Conservation (phyloP, 2,888 invertebrate genomes). For the Rhaphigaster nebulosa region DNA sequence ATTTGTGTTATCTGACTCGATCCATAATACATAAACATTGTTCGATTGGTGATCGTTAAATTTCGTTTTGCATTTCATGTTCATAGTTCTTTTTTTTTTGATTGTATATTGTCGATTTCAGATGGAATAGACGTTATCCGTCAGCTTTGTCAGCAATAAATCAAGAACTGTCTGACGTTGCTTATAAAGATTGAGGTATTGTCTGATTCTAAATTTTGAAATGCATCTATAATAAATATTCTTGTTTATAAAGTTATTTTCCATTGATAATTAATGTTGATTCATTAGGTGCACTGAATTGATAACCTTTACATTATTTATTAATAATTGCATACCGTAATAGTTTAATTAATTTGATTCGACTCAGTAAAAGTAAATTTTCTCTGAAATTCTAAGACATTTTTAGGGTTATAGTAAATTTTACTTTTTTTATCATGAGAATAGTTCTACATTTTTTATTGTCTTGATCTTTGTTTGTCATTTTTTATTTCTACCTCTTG, state of each 20-base stretch:
- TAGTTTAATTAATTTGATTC: neutral
- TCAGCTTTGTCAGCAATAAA: conserved; percentile 63
- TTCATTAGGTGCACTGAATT: conserved; percentile 11
- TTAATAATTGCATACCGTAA: neutral
- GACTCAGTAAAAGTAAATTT: neutral
- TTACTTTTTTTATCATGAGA: too few relatives aligned
- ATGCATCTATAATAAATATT: conserved; percentile 55
- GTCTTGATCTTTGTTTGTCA: too few relatives aligned
- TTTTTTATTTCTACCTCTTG: too few relatives aligned
- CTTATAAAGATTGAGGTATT: conserved; percentile 63
- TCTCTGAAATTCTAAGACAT: neutral
- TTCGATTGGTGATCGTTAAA: conserved; percentile 57
- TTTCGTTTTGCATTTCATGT: conserved; percentile 57
- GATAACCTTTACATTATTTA: neutral
- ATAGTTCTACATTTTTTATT: too few relatives aligned
- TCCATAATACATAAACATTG: conserved; percentile 48
- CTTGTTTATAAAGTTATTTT: conserved; percentile 55
- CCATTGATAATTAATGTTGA: conserved; percentile 49
- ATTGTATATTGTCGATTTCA: conserved; percentile 64
- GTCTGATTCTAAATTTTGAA: conserved; percentile 59
- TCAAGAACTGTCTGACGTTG: conserved; percentile 61
- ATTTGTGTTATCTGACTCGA: conserved; percentile 19
- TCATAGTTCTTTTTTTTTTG: conserved; percentile 55
- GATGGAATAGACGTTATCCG: conserved; percentile 64
- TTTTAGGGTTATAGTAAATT: too few relatives aligned